A percentile compares a stretch with the other conserved stretches of the same genome.
Evolutionary conservation across 2,888 invertebrate genomes (phyloP).

Genomic region (Ditula angustiorana): DNA sequence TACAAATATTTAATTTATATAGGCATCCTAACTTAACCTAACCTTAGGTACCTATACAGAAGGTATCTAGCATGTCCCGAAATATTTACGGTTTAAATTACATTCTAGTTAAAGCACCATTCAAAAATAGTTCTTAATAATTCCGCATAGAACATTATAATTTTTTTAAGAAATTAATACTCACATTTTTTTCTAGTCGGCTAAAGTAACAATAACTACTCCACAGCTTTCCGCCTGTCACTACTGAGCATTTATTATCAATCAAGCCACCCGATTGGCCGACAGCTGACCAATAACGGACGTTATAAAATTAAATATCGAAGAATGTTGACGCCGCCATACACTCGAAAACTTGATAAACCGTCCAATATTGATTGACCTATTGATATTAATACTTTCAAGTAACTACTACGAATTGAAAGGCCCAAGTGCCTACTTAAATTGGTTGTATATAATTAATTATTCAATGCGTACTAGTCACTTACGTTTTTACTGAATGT

Average conservation of each 20-base stretch:
- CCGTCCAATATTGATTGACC: constrained; percentile 31
- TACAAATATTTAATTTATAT: too few relatives aligned
- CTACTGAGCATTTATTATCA: constrained; percentile 62
- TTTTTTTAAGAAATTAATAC: too few relatives aligned
- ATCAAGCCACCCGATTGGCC: constrained; percentile 69
- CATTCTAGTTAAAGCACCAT: too few relatives aligned
- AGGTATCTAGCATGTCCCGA: too few relatives aligned
- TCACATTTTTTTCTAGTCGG: background rate
- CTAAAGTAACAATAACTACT: constrained; percentile 50
- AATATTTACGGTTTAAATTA: background rate
- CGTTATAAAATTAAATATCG: constrained; percentile 61
- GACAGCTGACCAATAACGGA: constrained; percentile 63
- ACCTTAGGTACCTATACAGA: too few relatives aligned
- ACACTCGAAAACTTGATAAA: constrained; percentile 18
- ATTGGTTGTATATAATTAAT: constrained; percentile 44
- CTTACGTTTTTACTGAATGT: constrained; percentile 11
- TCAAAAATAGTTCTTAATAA: too few relatives aligned
- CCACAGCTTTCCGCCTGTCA: constrained; percentile 56
- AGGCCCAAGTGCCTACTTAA: constrained; percentile 46
- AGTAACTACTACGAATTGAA: constrained; percentile 38
- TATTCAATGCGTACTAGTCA: background rate
- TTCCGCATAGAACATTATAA: too few relatives aligned
- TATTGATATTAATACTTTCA: constrained; percentile 45
- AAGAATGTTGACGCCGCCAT: constrained; percentile 55
- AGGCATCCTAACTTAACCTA: too few relatives aligned